Evolutionary conservation across 2,797 vertebrate genomes (phyloP).

Genomic region (Myotis daubentonii): DNA sequence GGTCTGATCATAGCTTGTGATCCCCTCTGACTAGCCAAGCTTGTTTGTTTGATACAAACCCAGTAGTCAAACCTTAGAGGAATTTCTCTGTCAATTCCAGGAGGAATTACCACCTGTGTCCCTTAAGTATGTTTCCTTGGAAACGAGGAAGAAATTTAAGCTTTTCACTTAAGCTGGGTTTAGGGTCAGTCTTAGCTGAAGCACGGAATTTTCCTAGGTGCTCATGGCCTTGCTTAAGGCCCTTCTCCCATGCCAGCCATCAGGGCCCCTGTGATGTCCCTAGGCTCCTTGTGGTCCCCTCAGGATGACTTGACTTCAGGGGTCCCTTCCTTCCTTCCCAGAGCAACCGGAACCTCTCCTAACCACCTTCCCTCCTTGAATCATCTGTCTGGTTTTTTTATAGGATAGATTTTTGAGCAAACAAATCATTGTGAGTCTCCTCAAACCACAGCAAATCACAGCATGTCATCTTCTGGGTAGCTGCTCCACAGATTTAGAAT

Average conservation of each 20-base stretch:
- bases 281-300: not conserved
- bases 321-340: not conserved
- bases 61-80: not conserved
- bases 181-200: not conserved
- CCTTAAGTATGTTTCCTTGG: conserved; percentile 44
- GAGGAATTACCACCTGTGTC: not conserved
- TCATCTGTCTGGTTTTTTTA: not conserved
- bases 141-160: conserved; percentile 7
- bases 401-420: not conserved
- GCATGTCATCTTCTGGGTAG: not conserved
- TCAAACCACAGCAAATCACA: not conserved
- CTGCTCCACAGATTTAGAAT: not conserved
- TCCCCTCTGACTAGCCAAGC: conserved; percentile 7
- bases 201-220: not conserved
- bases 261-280: not conserved
- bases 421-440: not conserved
- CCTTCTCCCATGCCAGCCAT: not conserved
- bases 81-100: conserved; percentile 28
- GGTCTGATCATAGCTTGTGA: not conserved
- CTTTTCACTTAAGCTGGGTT: not conserved
- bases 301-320: not conserved
- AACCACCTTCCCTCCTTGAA: not conserved
- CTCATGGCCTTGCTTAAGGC: not conserved
- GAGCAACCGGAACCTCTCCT: not conserved
- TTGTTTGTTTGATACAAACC: not conserved